Base-by-base conservation (phyloP, 2,888 invertebrate genomes). In the Ophioninae sp. region DNA sequence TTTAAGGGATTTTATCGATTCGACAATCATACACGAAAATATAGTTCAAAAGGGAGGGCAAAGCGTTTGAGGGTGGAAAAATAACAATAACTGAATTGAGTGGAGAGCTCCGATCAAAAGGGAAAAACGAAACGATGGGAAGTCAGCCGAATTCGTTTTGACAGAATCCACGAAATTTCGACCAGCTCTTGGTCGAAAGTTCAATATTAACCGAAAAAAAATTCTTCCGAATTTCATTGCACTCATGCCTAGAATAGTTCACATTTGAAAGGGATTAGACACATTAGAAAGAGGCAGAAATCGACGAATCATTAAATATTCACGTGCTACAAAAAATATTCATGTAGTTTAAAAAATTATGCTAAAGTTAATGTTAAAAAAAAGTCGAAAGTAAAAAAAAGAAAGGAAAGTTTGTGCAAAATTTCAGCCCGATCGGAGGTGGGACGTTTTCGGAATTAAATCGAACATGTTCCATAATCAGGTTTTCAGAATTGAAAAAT, bases 401-500 rank as follows among this genome's bases (percentile, higher is more conserved):
- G 3, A 30, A 30, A 30, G 30, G 30, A 30, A 30, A 3, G 30
- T 30, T 3, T 30, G 30, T 30, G 30, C 30, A 30, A 30, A 30
- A 30, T 30, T 30, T 30, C 30, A 30, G 3, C 30, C 3, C 30
- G 30, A 30, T 30, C 30, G 30, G 30, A 30, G 30, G 30, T 3
- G 30, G 30, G 30, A 30, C 2, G 30, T 30, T 30, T 3, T 30
- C 30, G 30, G 30, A 30, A 30, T 30, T 30, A 30, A 30, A 30
- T 30, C 30, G 30, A 30, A 30, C 30, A 30, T 75, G 67, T 79
- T 75, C 75, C 72, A 72, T 78, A 79, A 75, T 75, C 67, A 72
- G 78, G 75, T 84, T 84, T 71, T 67, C 30, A 75, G 58, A 41
- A 59, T 51, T 10, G 51, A 72, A 81, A 79, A 80, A 72, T 20